Evolutionary conservation across 2,797 vertebrate genomes (phyloP).

Genomic region (Botia almorhae): DNA sequence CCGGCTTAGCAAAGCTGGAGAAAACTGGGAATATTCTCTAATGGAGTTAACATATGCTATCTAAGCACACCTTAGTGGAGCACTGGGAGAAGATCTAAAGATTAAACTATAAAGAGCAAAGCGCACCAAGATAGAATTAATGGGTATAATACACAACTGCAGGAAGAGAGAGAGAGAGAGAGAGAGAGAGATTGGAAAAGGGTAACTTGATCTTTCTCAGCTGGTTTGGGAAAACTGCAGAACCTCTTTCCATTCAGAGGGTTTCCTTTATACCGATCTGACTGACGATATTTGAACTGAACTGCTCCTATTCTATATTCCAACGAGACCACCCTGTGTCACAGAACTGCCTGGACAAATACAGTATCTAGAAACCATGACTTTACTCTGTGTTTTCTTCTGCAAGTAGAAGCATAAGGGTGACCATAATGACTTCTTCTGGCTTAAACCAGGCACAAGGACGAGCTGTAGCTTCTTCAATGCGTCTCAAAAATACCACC

Average conservation of each 20-base stretch:
- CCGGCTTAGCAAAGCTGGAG: not conserved
- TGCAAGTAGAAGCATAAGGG: constrained; percentile 21
- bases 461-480: no score
- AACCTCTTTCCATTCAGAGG: constrained; percentile 20
- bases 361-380: constrained; percentile 23
- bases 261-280: constrained; percentile 37
- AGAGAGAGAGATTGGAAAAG: constrained; percentile 11
- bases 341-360: constrained; percentile 19
- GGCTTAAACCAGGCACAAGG: no score
- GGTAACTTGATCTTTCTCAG: constrained; percentile 38
- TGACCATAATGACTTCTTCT: not conserved
- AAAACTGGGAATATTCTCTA: not conserved
- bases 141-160: not conserved
- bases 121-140: not conserved
- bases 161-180: constrained; percentile 6
- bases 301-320: constrained; percentile 31
- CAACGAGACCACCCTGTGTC: constrained; percentile 39
- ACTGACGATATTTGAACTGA: constrained; percentile 42
- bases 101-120: constrained; percentile 3
- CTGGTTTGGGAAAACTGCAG: constrained; percentile 23
- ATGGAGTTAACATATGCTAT: not conserved
- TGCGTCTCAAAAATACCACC: no score
- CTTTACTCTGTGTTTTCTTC: constrained; percentile 18
- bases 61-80: not conserved
- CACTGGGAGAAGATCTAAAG: not conserved